phyloP scores from a whole-genome alignment of 2,113 vertebrate species.

The Aepyceros melampus region DNA sequence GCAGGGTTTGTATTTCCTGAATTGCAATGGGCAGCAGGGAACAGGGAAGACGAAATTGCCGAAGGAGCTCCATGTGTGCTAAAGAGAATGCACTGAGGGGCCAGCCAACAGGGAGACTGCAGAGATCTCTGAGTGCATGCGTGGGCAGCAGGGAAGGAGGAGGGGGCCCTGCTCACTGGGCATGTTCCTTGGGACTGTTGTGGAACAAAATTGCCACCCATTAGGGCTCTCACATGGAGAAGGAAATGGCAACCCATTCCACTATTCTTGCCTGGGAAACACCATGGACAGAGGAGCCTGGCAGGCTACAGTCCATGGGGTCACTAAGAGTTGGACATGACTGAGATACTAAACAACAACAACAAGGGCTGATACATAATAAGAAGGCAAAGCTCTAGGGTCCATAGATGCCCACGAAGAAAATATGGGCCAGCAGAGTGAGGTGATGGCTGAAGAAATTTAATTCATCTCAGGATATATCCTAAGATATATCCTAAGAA shows the following conservation, averaged over 20 bases:
- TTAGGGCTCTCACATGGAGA: neutral
- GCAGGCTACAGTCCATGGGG: too few species aligned
- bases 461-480: neutral
- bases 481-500: neutral
- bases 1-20: neutral
- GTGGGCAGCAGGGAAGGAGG: too few species aligned
- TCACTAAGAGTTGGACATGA: too few species aligned
- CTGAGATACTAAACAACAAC: too few species aligned
- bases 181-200: neutral
- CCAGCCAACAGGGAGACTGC: neutral
- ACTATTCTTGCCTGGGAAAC: too few species aligned
- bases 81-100: accelerated
- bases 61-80: accelerated
- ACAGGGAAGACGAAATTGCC: neutral
- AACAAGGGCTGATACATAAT: neutral
- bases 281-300: too few species aligned
- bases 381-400: neutral
- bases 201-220: neutral
- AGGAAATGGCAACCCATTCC: neutral
- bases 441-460: neutral
- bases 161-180: neutral
- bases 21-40: accelerated
- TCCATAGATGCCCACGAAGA: neutral
- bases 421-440: neutral
- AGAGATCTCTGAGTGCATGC: neutral